Evolutionary conservation across 2,113 vertebrate genomes (phyloP), one percentile per base, ranked within the genome.

Genomic region (Corythornis vintsioides): DNA sequence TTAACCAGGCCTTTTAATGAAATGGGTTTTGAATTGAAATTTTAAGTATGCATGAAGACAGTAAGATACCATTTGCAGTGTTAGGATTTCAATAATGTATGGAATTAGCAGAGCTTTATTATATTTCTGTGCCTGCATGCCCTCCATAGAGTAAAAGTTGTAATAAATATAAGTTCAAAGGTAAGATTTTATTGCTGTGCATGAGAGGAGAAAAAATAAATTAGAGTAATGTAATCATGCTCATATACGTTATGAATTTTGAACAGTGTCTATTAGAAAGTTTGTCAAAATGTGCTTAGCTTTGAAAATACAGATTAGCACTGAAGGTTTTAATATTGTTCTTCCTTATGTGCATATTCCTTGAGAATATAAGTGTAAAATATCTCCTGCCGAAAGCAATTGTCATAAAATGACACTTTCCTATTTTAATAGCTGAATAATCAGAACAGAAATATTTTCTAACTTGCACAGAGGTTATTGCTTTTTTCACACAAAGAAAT

Each of bases 141-240:
- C 93, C 88, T 97, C 95, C 70, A 26, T 94, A 96, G 94, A 97
- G 93, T 97, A 95, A 95, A 97, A 97, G 80, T 73, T 90, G 87
- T 95, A 97, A 97, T 98, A 97, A 98, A 97, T 98, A 97, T 83
- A 95, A 97, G 97, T 97, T 97, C 92, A 96, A 97, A 98, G 93
- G 95, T 95, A 95, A 95, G 95, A 97, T 97, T 97, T 96, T 96
- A 93, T 97, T 96, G 88, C 96, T 91, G 83, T 2, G 15, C 78
- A 89, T 87, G 88, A 96, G 86, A 94, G 72, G 92, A 93, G 86
- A 96, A 97, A 97, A 97, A 97, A 97, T 97, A 97, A 98, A 98
- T 98, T 97, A 97, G 91, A 98, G 83, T 97, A 98, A 98, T 97
- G 78, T 94, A 95, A 97, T 97, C 94, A 92, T 42, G 65, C 77